Base-by-base conservation (phyloP, 2,797 vertebrate genomes). In the Rhadinocentrus ornatus region DNA sequence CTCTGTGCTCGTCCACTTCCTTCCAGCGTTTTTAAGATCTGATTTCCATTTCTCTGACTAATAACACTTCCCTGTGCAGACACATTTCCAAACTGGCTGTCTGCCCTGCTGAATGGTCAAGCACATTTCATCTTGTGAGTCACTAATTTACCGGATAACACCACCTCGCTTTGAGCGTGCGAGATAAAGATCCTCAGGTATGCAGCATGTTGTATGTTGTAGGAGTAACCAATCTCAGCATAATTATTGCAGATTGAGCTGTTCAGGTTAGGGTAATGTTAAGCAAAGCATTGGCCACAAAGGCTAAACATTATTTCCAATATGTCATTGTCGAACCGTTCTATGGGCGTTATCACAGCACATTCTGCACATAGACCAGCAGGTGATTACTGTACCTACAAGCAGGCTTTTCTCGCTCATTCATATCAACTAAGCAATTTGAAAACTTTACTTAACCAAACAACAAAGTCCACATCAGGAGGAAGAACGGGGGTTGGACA, bases 1-100 rank as follows among this genome's bases (percentile, higher is more conserved):
- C 53, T 53, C 68, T 29, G 77, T 53, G 77, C 77, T 75, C 44
- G 26, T 87, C 69, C 69, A 62, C 81, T 90, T 90, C 88, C 89
- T 81, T 63, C 69, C 75, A 76, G 67, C 46, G 41, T 32, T 67
- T 82, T 64, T 22, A 31, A 82, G 76, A 62, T 69, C 78, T 66
- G 68, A 66, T 65, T 80, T 77, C 66, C 71, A 72, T 69, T 57
- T 71, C 64, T 48, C 59, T 84, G 83, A 84, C 71, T 85, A 78
- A 77, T 12, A 69, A 41, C 65, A 52, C 64, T 78, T 74, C 67
- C 69, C 44, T 62, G 27, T 32, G 58, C 56, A 69, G 39, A 69
- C 50, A 60, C 41, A 46, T 61, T 66, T 77, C 71, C 50, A 77
- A 61, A 61, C 35, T 58, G 18, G 2, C 52, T 24, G 46, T 27